Base-by-base conservation (phyloP, 2,113 vertebrate species). In the Oncorhynchus gorbuscha region DNA sequence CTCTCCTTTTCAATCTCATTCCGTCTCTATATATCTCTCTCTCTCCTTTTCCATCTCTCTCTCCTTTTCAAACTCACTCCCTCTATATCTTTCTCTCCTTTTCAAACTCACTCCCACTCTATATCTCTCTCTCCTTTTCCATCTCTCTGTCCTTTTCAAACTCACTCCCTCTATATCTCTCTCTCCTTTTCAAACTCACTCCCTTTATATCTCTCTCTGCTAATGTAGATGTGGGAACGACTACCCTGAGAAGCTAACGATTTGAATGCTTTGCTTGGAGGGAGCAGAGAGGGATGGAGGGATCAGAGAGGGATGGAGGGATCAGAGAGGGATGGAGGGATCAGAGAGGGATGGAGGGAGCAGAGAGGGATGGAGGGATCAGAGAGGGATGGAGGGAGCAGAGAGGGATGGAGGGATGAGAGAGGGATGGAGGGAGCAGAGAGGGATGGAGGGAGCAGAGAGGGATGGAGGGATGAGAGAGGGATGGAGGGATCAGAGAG, bases 241-340 rank as follows among this genome's bases (percentile, higher is more conserved):
- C 51, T 22, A 59, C 75, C 28, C 65, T 11, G 58, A 59, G 20
- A 77, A n/a, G 13, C 7, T 71, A 49, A 72, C 71, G 22, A 20
- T 76, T 77, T 75, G 62, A 67, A 74, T 51, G 30, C 48, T 48
- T 32, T 16, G 49, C 16, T 70, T 67, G 24, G 5, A 6, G 32
- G 32, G 30, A 32, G 4, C 30, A 35, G 5, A 6, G 32, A 1
- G 5, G 4, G 32, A 35, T 35, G 20, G 79, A 73, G 32, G 32
- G 35, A 35, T 1, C 6, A 35, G 6, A 8, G 35, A 8, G 7
- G 1, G 7, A 39, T 35, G 32, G 28, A 32, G 30, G 30, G 30
- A 5, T 0, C 30, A 30, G 30, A 30, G 30, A 5, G 30, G 1
- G 30, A 32, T 32, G 32, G 5, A 7, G 0, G 1, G 30, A 32